Evolutionary conservation across 1,140 invertebrate species (phyloP).

Genomic region (Zaprionus davidi): DNA sequence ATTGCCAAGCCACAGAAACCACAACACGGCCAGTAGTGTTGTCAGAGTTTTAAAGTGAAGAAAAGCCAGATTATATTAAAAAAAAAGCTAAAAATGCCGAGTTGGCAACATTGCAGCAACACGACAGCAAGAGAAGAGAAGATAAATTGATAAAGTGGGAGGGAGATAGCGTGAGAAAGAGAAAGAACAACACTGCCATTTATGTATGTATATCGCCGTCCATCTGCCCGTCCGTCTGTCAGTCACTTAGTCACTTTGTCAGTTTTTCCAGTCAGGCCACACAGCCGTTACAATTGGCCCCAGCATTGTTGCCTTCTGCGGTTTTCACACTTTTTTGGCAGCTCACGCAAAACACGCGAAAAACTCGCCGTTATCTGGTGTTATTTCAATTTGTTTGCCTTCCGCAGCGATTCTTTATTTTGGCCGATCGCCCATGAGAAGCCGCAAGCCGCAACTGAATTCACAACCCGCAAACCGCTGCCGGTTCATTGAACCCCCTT

Average conservation of each 20-base stretch:
- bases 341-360: slow-evolving; percentile 25
- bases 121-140: not conserved
- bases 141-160: not conserved
- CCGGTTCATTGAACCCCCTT: slow-evolving; percentile 45
- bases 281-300: slow-evolving; percentile 36
- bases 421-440: slow-evolving; percentile 47
- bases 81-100: not conserved
- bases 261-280: slow-evolving; percentile 23
- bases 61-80: not conserved
- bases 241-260: slow-evolving; percentile 56
- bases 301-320: slow-evolving; percentile 42
- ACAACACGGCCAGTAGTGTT: slow-evolving; percentile 14
- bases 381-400: slow-evolving; percentile 78
- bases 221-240: slow-evolving; percentile 47
- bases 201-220: slow-evolving; percentile 34
- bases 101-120: too few relatives aligned
- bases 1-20: slow-evolving; percentile 43
- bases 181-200: slow-evolving; percentile 18
- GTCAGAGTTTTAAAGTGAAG: too few relatives aligned
- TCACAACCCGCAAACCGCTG: slow-evolving; percentile 27
- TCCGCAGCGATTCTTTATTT: slow-evolving; percentile 52
- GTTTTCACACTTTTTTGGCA: slow-evolving; percentile 76
- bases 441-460: slow-evolving; percentile 9
- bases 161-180: not conserved
- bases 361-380: slow-evolving; percentile 58